Evolutionary conservation across 2,797 vertebrate species (phyloP), one percentile per base, ranked within the genome.

Genomic region (Avahi laniger): DNA sequence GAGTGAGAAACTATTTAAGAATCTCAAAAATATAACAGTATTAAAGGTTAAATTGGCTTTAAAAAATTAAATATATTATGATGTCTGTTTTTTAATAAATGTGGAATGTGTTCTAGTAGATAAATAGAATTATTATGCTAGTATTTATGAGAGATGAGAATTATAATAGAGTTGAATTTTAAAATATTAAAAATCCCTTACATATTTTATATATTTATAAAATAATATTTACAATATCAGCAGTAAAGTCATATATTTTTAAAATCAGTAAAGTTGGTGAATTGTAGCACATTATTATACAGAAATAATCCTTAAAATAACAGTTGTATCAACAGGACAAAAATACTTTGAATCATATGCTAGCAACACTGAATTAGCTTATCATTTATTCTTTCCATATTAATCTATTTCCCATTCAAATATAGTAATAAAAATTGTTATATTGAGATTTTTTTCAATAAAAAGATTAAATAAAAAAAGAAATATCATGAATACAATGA

Each of bases 21-120:
- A 85, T 43, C 48, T 96, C 57, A 91, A 72, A 78, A 86, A 30
- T 33, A 4, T 48, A 82, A 52, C 13, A 73, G 1, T 38, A 82
- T 33, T 72, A 91, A 93, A 85, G 7, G 94, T 80, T 59, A 14
- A 59, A 13, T 69, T 92, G 35, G 3, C 3, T 89, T 54, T 76
- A 91, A 63, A 93, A 89, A 80, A 35, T 88, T 80, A 92, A 88
- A 59, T 48, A 54, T 24, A 90, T 54, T 41, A 43, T 65, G 89
- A 52, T 70, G 6, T 46, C 14, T 82, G 54, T 33, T 48, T 80
- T 80, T 93, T 80, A 80, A 93, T 88, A 88, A 88, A 94, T 54
- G 12, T 61, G 46, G 4, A 52, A 89, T n/a, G 35, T 3, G 61
- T 57, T 57, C 5, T 57, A 46, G 52, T 63, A 35, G 41, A 79